Conservation (phyloP, 2,888 invertebrate species). For the Ectobius pallidus region DNA sequence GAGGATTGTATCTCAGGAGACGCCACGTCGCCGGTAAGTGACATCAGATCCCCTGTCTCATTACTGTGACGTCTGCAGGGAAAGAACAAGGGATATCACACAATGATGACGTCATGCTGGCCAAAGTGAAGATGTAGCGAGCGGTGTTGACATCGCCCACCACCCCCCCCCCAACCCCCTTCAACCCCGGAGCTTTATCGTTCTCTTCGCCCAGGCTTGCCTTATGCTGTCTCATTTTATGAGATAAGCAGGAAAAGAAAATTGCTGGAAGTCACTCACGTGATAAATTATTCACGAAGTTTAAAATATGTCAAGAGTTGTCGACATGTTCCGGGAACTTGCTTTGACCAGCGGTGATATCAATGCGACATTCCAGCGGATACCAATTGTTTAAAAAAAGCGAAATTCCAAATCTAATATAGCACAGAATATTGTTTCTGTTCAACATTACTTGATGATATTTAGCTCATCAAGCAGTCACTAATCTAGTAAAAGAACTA, state of each 20-base stretch:
- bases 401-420: too few relatives aligned
- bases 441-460: too few relatives aligned
- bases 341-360: too few relatives aligned
- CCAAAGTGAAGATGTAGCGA: not conserved
- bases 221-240: not conserved
- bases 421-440: too few relatives aligned
- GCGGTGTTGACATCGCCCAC: not conserved
- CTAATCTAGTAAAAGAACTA: too few relatives aligned
- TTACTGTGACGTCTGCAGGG: constrained; percentile 15
- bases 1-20: constrained; percentile 4
- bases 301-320: too few relatives aligned
- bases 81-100: constrained; percentile 7
- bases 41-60: constrained; percentile 28
- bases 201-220: too few relatives aligned
- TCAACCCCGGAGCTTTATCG: not conserved
- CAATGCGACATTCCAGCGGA: too few relatives aligned
- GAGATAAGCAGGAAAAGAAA: not conserved
- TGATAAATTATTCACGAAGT: constrained; percentile 24
- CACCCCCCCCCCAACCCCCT: too few relatives aligned
- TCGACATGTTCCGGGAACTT: too few relatives aligned
- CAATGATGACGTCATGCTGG: constrained; percentile 19
- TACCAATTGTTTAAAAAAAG: too few relatives aligned
- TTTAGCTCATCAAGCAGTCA: too few relatives aligned
- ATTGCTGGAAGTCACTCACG: constrained; percentile 7
- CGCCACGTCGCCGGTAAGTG: not conserved